These are phyloP conservation scores for Andricus curvator DNA, from an alignment of 2,888 invertebrate genomes.

Conservation along the genomic window DNA sequence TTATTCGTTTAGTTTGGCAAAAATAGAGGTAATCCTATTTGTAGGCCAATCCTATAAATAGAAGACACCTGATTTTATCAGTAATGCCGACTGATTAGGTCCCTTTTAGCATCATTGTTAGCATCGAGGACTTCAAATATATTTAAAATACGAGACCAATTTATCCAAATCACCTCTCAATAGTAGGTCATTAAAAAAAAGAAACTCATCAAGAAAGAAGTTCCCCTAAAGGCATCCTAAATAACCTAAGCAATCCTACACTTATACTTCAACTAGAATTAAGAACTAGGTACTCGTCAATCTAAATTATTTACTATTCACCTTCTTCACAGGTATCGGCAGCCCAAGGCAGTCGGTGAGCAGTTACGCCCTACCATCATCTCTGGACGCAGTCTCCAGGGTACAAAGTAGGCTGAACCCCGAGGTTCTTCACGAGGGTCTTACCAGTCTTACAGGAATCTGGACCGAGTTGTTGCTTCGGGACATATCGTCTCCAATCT, in stretches of 20 bases:
- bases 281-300: background rate
- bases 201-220: background rate
- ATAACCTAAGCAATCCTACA: background rate
- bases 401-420: slow-evolving; percentile 68
- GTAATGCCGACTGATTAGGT: too few relatives aligned
- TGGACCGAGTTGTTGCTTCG: slow-evolving; percentile 89
- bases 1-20: background rate
- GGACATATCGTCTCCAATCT: slow-evolving; percentile 85
- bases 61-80: too few relatives aligned
- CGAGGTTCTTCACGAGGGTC: slow-evolving; percentile 84
- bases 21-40: background rate
- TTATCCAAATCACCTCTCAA: background rate
- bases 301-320: slow-evolving; percentile 16
- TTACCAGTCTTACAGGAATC: slow-evolving; percentile 88
- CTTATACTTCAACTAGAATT: background rate
- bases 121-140: too few relatives aligned
- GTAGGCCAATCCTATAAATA: background rate
- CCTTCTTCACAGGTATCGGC: slow-evolving; percentile 74
- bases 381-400: slow-evolving; percentile 82
- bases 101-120: too few relatives aligned
- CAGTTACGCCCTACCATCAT: slow-evolving; percentile 82
- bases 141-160: background rate
- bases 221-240: background rate
- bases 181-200: background rate
- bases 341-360: slow-evolving; percentile 80